These are phyloP conservation scores for Terrapene triunguis DNA, from an alignment of 2,113 vertebrate species.

Conservation along the genomic window DNA sequence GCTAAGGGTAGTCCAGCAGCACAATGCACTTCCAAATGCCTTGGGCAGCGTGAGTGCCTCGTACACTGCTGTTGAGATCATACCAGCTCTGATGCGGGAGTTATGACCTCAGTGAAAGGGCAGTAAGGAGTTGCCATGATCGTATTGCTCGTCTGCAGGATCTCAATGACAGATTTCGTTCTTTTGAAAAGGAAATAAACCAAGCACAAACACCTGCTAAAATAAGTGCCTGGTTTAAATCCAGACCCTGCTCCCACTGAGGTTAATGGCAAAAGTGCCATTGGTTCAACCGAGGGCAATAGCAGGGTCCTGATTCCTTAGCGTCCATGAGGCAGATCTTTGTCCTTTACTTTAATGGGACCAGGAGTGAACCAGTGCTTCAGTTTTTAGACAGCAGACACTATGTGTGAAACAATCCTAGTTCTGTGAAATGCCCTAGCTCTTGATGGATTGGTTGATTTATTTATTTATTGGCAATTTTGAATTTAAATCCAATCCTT, in stretches of 20 bases:
- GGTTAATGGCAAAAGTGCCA: neutral
- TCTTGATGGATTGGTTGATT: neutral
- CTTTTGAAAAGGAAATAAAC: neutral
- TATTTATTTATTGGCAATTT: neutral
- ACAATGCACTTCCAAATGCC: neutral
- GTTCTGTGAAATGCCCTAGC: neutral
- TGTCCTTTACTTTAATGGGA: neutral
- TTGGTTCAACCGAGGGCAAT: accelerated
- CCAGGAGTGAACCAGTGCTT: neutral
- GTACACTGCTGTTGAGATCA: neutral
- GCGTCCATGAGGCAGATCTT: accelerated
- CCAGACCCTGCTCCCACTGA: neutral
- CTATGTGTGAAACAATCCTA: neutral
- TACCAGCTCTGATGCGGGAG: neutral
- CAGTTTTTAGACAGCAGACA: neutral
- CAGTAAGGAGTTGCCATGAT: neutral
- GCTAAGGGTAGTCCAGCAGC: neutral
- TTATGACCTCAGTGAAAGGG: neutral
- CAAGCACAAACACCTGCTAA: neutral
- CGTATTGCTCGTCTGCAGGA: neutral
- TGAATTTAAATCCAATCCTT: neutral
- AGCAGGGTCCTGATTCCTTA: neutral
- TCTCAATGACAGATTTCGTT: accelerated
- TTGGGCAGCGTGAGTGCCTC: neutral
- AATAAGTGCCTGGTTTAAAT: neutral